phyloP scores from a whole-genome alignment of 2,888 invertebrate species.

The Lissonota sp. region DNA sequence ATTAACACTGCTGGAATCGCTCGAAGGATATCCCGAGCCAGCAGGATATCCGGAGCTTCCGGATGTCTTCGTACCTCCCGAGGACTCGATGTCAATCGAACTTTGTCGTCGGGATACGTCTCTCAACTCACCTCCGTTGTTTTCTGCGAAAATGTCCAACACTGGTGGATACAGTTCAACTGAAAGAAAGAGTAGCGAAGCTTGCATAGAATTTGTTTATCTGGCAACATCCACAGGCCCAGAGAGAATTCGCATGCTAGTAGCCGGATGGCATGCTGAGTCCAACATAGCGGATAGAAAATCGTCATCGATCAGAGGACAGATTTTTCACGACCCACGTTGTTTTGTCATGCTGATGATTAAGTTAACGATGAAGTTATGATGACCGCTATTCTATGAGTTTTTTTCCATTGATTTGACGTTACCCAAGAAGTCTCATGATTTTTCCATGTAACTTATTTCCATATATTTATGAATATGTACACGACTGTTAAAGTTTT shows the following conservation, averaged over 20 bases:
- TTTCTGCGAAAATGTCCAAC: constrained; percentile 80
- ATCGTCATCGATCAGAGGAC: constrained; percentile 21
- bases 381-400: constrained; percentile 40
- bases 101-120: constrained; percentile 71
- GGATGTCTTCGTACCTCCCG: constrained; percentile 35
- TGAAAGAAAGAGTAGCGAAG: constrained; percentile 59
- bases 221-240: constrained; percentile 32
- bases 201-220: constrained; percentile 50
- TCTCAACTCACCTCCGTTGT: constrained; percentile 71
- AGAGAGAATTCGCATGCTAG: constrained; percentile 55
- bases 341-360: constrained; percentile 48
- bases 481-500: no score
- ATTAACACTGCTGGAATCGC: constrained; percentile 47
- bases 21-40: constrained; percentile 58
- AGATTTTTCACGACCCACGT: constrained; percentile 17
- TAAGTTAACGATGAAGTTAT: constrained; percentile 38
- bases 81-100: constrained; percentile 32
- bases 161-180: constrained; percentile 61
- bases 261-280: constrained; percentile 61
- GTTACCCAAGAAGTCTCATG: not conserved
- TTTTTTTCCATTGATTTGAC: not conserved
- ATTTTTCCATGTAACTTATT: no score
- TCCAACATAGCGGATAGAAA: constrained; percentile 60
- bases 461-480: no score
- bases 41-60: constrained; percentile 54